These are phyloP conservation scores for Bufo bufo DNA, from an alignment of 2,113 vertebrate genomes.

Conservation along the genomic window DNA sequence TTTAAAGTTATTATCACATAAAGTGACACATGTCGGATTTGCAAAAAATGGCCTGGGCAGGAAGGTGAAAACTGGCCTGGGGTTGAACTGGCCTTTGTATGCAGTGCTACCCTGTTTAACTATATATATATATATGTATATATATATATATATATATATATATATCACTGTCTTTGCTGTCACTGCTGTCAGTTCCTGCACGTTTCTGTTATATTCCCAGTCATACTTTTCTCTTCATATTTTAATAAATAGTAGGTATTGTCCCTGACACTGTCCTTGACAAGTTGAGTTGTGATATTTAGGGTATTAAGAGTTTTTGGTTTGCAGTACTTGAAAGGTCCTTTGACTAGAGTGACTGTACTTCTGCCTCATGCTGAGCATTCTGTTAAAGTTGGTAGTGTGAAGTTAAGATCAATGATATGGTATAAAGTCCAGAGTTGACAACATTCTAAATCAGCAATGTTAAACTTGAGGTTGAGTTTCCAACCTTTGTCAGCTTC, in stretches of 20 bases:
- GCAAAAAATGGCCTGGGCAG: too few relatives aligned
- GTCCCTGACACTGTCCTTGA: constrained; percentile 16
- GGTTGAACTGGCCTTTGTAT: too few relatives aligned
- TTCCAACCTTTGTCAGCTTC: background rate
- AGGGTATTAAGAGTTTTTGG: constrained; percentile 11
- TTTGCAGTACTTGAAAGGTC: constrained; percentile 1
- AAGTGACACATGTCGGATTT: too few relatives aligned
- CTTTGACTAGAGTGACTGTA: constrained; percentile 28
- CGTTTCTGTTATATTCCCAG: background rate
- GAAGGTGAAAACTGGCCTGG: too few relatives aligned
- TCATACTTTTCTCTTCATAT: background rate
- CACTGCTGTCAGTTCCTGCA: background rate
- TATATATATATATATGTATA: too few relatives aligned
- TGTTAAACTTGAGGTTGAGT: constrained; percentile 22
- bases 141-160: too few relatives aligned
- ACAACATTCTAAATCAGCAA: constrained; percentile 21
- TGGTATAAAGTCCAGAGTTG: constrained; percentile 9
- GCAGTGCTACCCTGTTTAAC: too few relatives aligned
- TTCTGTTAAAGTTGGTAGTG: constrained; percentile 1
- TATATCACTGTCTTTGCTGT: too few relatives aligned
- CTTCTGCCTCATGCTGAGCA: constrained; percentile 24
- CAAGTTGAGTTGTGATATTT: constrained; percentile 14
- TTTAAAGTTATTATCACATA: too few relatives aligned
- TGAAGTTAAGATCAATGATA: constrained; percentile 24
- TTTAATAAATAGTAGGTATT: constrained; percentile 11